These are phyloP conservation scores for Seira musarum DNA, from an alignment of 2,888 invertebrate species.

Conservation along the genomic window DNA sequence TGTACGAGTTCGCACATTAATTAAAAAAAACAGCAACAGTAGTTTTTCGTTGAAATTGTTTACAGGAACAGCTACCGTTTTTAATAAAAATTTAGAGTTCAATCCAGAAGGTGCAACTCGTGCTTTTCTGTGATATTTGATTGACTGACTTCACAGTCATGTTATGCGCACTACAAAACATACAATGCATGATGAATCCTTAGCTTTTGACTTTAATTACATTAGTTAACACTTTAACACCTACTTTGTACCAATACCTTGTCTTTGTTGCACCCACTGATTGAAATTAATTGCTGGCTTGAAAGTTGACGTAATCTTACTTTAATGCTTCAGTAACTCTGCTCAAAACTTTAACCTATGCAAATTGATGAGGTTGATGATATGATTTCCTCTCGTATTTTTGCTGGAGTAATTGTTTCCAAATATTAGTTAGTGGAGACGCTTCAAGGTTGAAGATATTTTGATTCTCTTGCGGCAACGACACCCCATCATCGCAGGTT, in stretches of 20 bases:
- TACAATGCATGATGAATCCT: background rate
- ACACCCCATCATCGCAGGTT: background rate
- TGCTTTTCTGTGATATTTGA: conserved; percentile 13
- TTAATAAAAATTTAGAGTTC: background rate
- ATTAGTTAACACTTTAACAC: background rate
- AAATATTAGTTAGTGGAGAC: too few relatives aligned
- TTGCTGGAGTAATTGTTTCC: too few relatives aligned
- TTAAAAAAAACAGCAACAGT: background rate
- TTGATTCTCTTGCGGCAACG: too few relatives aligned
- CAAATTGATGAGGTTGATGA: too few relatives aligned
- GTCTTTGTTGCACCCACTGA: background rate
- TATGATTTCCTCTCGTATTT: too few relatives aligned
- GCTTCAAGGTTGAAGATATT: background rate
- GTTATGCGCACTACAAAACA: background rate
- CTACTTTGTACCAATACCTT: background rate
- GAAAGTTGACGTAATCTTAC: background rate
- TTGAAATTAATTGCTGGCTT: background rate
- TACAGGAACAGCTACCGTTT: background rate
- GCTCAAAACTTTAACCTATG: background rate
- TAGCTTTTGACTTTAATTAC: background rate
- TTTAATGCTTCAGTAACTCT: too few relatives aligned
- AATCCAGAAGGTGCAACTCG: conserved; percentile 8
- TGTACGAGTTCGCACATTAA: background rate
- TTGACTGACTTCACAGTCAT: conserved; percentile 15
- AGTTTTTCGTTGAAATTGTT: background rate